Base-by-base conservation (phyloP, 2,888 invertebrate species). In the Brachylomia viminalis region DNA sequence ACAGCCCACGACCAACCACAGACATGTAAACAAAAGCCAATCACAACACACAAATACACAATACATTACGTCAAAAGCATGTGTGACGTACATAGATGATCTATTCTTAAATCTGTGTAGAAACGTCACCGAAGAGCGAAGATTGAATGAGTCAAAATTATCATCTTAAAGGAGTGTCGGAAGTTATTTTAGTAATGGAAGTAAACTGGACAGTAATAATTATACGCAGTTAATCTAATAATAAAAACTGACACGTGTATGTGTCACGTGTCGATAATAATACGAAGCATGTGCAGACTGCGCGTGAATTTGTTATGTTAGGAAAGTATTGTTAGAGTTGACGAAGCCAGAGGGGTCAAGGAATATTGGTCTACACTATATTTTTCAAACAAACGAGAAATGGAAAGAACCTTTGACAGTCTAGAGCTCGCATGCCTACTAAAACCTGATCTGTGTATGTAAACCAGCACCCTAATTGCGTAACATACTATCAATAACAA, bases 161-260 rank as follows among this genome's bases (percentile, higher is more conserved):
- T 33, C 56, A 15, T 27, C 13, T 33, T 33, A 38, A 59, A 59
- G n/a, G 54, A 69, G 27, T n/a, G 45, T 38, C 15, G 23, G 47
- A 58, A 79, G 30, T 52, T 47, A 73, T 54, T 70, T 72, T 65
- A 68, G 38, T 65, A n/a, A 45, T 27, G 66, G 45, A 64, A 80
- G 70, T 84, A 71, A 74, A 85, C 72, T 72, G 30, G 56, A 74
- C 58, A 59, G 58, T 59, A 75, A 72, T 54, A 72, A 4, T 74
- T 47, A 82, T 77, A 74, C 77, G 77, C 33, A 82, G 74, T 82
- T 80, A 87, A 87, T 87, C 77, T 82, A 83, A 84, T 83, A 82
- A 84, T 82, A 74, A 82, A 77, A 79, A 70, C 69, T 6, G 56
- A 78, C 87, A 86, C 85, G 87, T 83, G 85, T 78, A 72, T 33